Evolutionary conservation across 2,113 vertebrate genomes (phyloP).

Genomic region (Pygoscelis antarcticus): DNA sequence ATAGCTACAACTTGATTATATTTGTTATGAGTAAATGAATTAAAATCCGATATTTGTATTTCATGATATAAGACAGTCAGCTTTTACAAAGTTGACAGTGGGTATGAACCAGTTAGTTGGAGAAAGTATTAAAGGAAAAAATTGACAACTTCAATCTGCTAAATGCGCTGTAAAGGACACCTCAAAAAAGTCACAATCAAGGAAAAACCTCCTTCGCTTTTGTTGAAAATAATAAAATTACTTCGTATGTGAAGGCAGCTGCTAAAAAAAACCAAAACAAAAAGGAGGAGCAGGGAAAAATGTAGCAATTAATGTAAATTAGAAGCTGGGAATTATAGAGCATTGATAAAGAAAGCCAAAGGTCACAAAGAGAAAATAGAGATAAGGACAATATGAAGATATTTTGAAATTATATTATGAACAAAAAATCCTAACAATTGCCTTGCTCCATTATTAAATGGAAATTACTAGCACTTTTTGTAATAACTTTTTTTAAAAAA

Average conservation of each 20-base stretch:
- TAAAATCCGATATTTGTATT: background rate
- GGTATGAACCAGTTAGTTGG: background rate
- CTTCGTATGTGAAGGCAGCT: background rate
- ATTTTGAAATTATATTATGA: background rate
- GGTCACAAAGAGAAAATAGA: background rate
- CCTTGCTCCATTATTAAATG: background rate
- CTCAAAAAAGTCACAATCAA: background rate
- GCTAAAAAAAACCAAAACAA: background rate
- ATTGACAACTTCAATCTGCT: background rate
- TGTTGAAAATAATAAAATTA: background rate
- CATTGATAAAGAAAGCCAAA: background rate
- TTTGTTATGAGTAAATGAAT: background rate
- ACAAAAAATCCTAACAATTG: background rate
- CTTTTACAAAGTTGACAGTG: background rate
- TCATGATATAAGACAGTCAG: background rate
- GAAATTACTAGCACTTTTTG: background rate
- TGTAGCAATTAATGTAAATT: background rate
- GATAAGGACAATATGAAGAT: background rate
- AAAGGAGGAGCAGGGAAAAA: background rate
- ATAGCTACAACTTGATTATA: background rate
- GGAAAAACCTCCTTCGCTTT: background rate
- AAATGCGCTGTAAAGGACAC: background rate
- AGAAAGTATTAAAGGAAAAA: background rate
- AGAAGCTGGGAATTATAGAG: background rate
- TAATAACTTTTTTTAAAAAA: background rate